phyloP scores from a whole-genome alignment of 2,113 vertebrate species.

The Chinchilla lanigera region DNA sequence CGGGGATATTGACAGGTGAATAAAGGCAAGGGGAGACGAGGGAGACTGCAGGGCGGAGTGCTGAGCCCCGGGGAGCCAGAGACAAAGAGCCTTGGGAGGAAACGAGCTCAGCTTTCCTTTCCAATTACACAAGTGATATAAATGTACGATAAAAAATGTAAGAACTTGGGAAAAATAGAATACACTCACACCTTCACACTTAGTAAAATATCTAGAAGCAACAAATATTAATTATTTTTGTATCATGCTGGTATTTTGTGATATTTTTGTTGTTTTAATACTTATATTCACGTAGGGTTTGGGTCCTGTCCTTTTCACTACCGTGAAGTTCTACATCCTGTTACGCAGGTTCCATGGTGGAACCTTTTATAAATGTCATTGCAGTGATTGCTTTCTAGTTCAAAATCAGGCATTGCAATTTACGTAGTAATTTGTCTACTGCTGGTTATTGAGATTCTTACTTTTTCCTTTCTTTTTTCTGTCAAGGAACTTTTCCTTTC shows the following conservation, averaged over 20 bases:
- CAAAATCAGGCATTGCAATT: background rate
- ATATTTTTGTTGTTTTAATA: background rate
- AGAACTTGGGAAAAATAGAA: slow-evolving; percentile 1
- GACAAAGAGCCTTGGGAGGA: background rate
- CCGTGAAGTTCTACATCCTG: background rate
- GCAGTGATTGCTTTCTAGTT: background rate
- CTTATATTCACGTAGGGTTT: background rate
- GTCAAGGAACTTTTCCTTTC: background rate
- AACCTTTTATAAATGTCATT: background rate
- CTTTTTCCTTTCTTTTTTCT: background rate
- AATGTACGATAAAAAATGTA: background rate
- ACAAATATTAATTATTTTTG: background rate
- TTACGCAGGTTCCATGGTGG: background rate
- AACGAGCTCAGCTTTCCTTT: background rate
- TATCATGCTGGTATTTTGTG: background rate
- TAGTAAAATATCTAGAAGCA: background rate
- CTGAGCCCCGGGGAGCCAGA: background rate
- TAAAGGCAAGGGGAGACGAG: background rate
- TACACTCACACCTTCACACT: background rate
- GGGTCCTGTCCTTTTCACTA: background rate
- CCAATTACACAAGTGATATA: background rate
- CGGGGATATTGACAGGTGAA: background rate
- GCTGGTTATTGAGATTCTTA: background rate
- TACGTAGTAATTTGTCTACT: background rate
- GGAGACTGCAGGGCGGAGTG: background rate